Evolutionary conservation across 2,797 vertebrate genomes (phyloP).

Genomic region (Lacerta agilis): DNA sequence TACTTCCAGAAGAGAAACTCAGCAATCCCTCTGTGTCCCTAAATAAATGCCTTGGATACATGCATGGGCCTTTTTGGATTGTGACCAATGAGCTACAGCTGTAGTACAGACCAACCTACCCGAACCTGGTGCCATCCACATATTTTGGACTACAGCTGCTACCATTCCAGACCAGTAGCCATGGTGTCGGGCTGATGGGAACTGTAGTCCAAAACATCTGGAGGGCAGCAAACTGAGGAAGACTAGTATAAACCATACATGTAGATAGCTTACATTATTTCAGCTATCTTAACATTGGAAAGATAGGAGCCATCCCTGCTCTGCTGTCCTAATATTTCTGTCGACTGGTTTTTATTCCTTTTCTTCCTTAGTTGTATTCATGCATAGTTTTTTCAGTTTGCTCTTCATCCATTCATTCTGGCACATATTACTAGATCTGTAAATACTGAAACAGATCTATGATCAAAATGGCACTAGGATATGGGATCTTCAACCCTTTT

Average conservation of each 20-base stretch:
- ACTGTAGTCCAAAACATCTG: no score
- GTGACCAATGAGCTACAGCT: neutral
- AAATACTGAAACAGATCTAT: neutral
- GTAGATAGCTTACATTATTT: neutral
- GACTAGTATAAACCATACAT: no score
- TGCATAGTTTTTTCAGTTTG: slow-evolving; percentile 1
- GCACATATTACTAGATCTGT: slow-evolving; percentile 15
- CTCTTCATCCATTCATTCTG: slow-evolving; percentile 13
- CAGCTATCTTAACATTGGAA: neutral
- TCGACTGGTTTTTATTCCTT: neutral
- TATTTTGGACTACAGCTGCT: no score
- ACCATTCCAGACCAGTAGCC: no score
- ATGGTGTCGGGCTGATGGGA: no score
- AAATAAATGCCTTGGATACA: neutral
- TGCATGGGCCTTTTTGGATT: neutral
- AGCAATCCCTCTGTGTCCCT: neutral
- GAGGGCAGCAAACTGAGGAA: no score
- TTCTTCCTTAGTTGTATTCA: neutral
- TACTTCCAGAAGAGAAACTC: neutral
- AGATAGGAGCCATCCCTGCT: neutral
- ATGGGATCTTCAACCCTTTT: neutral
- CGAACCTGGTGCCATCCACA: no score
- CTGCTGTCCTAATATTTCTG: neutral
- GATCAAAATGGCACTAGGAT: neutral
- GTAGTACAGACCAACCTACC: no score